A percentile compares a stretch with the other conserved stretches of the same genome.
Evolutionary conservation across 2,888 invertebrate genomes (phyloP).

Genomic region (Sisyra nigra): DNA sequence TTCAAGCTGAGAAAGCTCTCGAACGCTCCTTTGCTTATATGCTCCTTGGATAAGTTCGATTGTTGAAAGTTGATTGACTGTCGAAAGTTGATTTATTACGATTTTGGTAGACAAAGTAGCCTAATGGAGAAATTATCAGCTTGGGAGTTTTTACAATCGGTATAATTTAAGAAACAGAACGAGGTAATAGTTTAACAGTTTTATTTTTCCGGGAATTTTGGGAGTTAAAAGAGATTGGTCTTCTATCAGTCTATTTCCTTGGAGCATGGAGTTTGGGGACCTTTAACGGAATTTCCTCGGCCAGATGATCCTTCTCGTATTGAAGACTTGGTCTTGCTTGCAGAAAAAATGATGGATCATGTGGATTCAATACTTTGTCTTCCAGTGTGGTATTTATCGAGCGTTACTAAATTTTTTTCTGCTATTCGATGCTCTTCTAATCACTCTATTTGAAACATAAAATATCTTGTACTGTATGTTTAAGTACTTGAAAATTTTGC

Average conservation of each 20-base stretch:
- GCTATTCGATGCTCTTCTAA: too few species aligned
- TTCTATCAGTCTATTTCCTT: constrained; percentile 39
- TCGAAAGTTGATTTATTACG: constrained; percentile 32
- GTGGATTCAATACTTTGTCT: too few species aligned
- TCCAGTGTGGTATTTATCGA: too few species aligned
- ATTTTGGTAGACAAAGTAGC: constrained; percentile 30
- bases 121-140: constrained; percentile 29
- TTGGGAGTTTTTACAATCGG: constrained; percentile 38
- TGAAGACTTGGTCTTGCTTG: constrained; percentile 10
- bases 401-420: too few species aligned
- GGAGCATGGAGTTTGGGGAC: constrained; percentile 29
- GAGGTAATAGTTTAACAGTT: too few species aligned
- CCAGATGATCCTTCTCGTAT: constrained; percentile 11
- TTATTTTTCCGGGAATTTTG: constrained; percentile 34
- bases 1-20: too few species aligned
- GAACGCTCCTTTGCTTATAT: too few species aligned
- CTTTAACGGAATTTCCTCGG: constrained; percentile 20
- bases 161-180: constrained; percentile 13
- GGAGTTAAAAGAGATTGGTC: constrained; percentile 32
- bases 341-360: not conserved
- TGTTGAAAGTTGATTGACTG: too few species aligned
- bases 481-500: too few species aligned
- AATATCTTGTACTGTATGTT: too few species aligned
- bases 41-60: too few species aligned
- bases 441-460: too few species aligned